A percentile compares a stretch with the other conserved stretches of the same genome.
phyloP scores from a whole-genome alignment of 2,113 vertebrate genomes.

The Maccullochella peelii region DNA sequence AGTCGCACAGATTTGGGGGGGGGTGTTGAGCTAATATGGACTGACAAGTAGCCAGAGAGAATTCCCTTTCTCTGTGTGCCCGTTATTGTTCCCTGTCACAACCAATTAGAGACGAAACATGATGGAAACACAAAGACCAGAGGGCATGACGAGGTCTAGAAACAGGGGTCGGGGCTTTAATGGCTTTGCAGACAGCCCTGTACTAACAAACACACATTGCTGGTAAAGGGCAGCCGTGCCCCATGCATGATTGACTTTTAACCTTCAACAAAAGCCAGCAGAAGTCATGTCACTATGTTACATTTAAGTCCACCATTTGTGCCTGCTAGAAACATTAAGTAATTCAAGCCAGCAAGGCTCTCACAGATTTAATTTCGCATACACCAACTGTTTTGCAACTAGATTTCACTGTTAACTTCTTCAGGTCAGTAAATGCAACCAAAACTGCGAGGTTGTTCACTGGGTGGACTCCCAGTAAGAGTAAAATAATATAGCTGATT shows the following conservation, averaged over 20 bases:
- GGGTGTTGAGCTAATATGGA: constrained; percentile 69
- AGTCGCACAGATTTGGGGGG: constrained; percentile 28
- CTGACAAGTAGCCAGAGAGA: constrained; percentile 80
- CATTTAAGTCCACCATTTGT: constrained; percentile 12
- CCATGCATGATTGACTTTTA: constrained; percentile 71
- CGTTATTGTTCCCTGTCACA: constrained; percentile 76
- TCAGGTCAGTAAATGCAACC: constrained; percentile 24
- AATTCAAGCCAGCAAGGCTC: not conserved
- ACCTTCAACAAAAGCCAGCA: constrained; percentile 43
- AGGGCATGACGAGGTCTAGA: constrained; percentile 62
- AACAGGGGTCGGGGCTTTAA: constrained; percentile 62
- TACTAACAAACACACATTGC: constrained; percentile 64
- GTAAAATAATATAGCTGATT: constrained; percentile 20
- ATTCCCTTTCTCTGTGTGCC: constrained; percentile 74
- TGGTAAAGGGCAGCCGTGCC: constrained; percentile 57
- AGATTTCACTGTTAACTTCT: constrained; percentile 25
- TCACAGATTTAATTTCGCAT: not conserved
- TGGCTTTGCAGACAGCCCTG: constrained; percentile 72
- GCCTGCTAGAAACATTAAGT: not conserved
- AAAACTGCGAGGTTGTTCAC: constrained; percentile 5
- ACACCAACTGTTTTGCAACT: constrained; percentile 8
- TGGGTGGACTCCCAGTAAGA: constrained; percentile 21
- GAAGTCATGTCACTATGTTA: constrained; percentile 27
- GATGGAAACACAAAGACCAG: constrained; percentile 79
- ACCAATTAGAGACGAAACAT: constrained; percentile 75